These are phyloP conservation scores for Cylas formicarius DNA, from an alignment of 1,140 invertebrate species.

Conservation along the genomic window DNA sequence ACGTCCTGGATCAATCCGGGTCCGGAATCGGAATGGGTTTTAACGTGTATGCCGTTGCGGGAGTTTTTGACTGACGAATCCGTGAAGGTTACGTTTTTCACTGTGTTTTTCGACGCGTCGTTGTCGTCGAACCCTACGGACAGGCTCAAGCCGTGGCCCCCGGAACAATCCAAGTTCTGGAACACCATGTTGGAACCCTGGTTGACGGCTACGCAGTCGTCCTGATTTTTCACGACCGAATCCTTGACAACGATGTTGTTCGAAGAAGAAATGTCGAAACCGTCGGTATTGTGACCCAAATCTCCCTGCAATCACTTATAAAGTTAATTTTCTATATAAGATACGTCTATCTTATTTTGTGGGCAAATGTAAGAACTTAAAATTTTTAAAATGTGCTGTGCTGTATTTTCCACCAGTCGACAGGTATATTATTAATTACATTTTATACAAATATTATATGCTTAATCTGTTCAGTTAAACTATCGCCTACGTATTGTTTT, in stretches of 20 bases:
- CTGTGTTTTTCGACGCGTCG: slow-evolving; percentile 13
- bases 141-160: slow-evolving; percentile 21
- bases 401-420: too few species aligned
- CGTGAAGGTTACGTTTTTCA: slow-evolving; percentile 15
- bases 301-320: too few species aligned
- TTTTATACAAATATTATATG: too few species aligned
- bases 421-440: too few species aligned
- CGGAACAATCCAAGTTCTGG: slow-evolving; percentile 14
- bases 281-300: slow-evolving; percentile 20
- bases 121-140: slow-evolving; percentile 14
- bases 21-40: slow-evolving; percentile 21
- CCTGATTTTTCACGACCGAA: slow-evolving; percentile 18
- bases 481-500: too few species aligned
- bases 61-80: slow-evolving; percentile 16
- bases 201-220: slow-evolving; percentile 21
- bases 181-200: slow-evolving; percentile 14
- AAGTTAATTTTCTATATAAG: too few species aligned
- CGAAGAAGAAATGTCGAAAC: slow-evolving; percentile 17
- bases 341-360: too few species aligned
- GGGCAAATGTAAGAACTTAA: too few species aligned
- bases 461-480: too few species aligned
- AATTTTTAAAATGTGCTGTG: too few species aligned
- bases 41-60: slow-evolving; percentile 19
- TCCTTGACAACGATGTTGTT: slow-evolving; percentile 11
- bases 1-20: slow-evolving; percentile 12